These are phyloP conservation scores for Portevinia maculata DNA, from an alignment of 2,888 invertebrate species.

Conservation along the genomic window DNA sequence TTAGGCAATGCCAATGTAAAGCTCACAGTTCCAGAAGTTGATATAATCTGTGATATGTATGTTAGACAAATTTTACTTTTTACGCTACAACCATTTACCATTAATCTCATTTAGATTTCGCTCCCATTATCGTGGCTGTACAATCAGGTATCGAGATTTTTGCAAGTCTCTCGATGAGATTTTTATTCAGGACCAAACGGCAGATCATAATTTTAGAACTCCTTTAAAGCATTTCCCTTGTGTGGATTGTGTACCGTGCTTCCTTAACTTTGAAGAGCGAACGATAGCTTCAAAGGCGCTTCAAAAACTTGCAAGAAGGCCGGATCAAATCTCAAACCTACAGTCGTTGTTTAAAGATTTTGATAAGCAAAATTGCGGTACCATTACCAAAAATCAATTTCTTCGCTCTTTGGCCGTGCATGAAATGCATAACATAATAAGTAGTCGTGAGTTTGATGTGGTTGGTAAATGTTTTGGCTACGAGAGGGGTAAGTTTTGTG, in stretches of 20 bases:
- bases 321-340: constrained; percentile 88
- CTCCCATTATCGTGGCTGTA: constrained; percentile 85
- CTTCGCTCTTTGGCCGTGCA: constrained; percentile 87
- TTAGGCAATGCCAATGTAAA: constrained; percentile 87
- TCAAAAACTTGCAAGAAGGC: constrained; percentile 87
- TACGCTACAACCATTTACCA: not conserved
- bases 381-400: constrained; percentile 86
- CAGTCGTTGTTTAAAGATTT: constrained; percentile 88
- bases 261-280: constrained; percentile 90
- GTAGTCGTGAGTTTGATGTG: constrained; percentile 87
- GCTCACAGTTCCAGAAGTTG: constrained; percentile 87
- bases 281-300: constrained; percentile 86
- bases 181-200: constrained; percentile 86
- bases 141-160: constrained; percentile 88
- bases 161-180: constrained; percentile 88
- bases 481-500: constrained; percentile 83
- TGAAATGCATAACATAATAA: constrained; percentile 86
- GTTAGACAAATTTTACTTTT: constrained; percentile 77
- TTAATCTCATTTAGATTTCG: constrained; percentile 84
- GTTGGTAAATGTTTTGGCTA: constrained; percentile 90
- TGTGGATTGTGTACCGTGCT: constrained; percentile 85
- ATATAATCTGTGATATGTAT: constrained; percentile 89
- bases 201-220: constrained; percentile 87
- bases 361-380: constrained; percentile 87
- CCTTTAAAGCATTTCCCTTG: constrained; percentile 89